A percentile compares a stretch with the other conserved stretches of the same genome.
phyloP scores from a whole-genome alignment of 1,140 invertebrate species.

The Macrostomum lignano region DNA sequence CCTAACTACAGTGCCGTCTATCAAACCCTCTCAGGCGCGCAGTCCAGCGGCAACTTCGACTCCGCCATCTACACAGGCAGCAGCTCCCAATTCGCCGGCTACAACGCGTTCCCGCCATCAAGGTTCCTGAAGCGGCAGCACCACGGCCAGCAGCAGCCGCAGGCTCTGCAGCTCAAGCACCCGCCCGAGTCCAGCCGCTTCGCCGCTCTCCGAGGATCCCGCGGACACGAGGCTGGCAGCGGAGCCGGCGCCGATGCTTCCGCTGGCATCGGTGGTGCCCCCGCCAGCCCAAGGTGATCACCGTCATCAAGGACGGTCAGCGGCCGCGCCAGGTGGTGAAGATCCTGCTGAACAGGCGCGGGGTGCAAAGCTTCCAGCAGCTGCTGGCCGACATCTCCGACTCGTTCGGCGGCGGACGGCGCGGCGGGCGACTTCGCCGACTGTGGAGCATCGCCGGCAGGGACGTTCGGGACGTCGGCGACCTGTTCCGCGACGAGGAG shows the following conservation, averaged over 20 bases:
- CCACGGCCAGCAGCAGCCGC: not conserved
- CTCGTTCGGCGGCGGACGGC: constrained; percentile 21
- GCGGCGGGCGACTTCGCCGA: constrained; percentile 15
- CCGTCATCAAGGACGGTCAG: constrained; percentile 17
- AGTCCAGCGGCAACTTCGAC: too few relatives aligned
- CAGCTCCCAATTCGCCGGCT: too few relatives aligned
- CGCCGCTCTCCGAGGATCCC: not conserved
- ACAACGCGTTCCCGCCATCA: too few relatives aligned
- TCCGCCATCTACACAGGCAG: too few relatives aligned
- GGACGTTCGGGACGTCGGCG: constrained; percentile 19
- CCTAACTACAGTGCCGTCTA: too few relatives aligned
- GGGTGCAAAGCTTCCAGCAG: constrained; percentile 23
- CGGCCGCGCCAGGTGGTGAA: constrained; percentile 17
- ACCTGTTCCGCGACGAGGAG: constrained; percentile 25
- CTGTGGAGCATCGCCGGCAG: constrained; percentile 16
- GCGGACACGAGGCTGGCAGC: not conserved
- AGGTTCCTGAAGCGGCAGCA: too few relatives aligned
- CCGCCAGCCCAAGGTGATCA: constrained; percentile 21
- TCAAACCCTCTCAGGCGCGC: too few relatives aligned
- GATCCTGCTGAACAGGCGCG: constrained; percentile 22
- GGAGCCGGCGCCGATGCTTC: not conserved
- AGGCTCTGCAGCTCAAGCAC: not conserved
- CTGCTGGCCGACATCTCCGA: constrained; percentile 24
- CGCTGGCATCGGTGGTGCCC: not conserved
- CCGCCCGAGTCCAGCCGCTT: not conserved